Evolutionary conservation across 2,888 invertebrate species (phyloP).

Genomic region (Keiferia lycopersicella): DNA sequence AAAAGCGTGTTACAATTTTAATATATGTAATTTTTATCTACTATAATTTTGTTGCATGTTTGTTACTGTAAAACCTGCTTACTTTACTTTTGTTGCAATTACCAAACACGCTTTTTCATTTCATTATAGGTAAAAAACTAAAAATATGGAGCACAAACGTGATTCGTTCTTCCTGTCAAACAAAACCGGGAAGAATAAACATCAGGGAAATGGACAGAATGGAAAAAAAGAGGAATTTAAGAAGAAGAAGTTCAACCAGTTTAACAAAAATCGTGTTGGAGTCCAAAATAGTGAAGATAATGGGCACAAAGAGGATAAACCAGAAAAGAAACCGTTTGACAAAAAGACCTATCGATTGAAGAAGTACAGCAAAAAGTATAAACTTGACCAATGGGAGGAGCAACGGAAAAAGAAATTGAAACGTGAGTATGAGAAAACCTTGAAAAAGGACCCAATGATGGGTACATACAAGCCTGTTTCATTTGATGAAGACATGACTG

Average conservation of each 20-base stretch:
- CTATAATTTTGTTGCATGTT: constrained; percentile 32
- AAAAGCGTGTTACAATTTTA: constrained; percentile 62
- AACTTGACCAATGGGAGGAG: constrained; percentile 86
- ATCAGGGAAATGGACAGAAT: constrained; percentile 31
- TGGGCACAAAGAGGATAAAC: constrained; percentile 60
- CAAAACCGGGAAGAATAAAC: constrained; percentile 45
- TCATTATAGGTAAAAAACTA: constrained; percentile 61
- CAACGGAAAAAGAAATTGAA: constrained; percentile 81
- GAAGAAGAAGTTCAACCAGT: constrained; percentile 52
- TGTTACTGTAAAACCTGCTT: constrained; percentile 35
- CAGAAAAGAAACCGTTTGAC: constrained; percentile 82
- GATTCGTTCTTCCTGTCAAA: constrained; percentile 61
- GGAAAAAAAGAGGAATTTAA: constrained; percentile 35
- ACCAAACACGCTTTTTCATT: constrained; percentile 77
- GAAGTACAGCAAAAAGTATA: constrained; percentile 86
- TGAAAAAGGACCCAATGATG: constrained; percentile 68
- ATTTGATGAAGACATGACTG: constrained; percentile 73
- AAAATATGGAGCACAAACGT: constrained; percentile 62
- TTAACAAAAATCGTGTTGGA: constrained; percentile 52
- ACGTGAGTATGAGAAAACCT: constrained; percentile 79
- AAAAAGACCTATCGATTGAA: constrained; percentile 85
- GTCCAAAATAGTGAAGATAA: constrained; percentile 39
- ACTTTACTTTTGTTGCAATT: constrained; percentile 34
- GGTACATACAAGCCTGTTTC: constrained; percentile 73
- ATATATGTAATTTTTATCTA: constrained; percentile 27